Base-by-base conservation (phyloP, 64 coral and sea anemone genomes). In the Catalaphyllia jardinei region DNA sequence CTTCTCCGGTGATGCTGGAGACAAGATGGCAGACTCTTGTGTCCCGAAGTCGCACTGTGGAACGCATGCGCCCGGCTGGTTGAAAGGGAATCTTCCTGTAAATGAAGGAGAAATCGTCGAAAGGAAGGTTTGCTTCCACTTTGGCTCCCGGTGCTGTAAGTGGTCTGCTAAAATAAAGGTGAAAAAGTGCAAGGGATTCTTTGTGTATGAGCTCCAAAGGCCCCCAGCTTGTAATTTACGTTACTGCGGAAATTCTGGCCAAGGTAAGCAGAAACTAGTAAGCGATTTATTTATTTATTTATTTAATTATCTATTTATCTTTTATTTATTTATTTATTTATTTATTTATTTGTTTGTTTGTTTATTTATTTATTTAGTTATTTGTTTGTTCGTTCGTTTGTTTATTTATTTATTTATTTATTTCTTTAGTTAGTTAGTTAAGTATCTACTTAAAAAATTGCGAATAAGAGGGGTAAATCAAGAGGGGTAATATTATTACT, bases 81-180 rank as follows among this genome's bases (percentile, higher is more conserved):
- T 71, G 1, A 65, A 71, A 0, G 81, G 81, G 2, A 24, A 24
- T 16, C 81, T 50, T 71, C 81, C 81, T 0, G 5, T 52, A 28
- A 85, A 71, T 52, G 81, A 50, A 51, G 81, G 81, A 22, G 33
- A 85, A 63, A 51, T 42, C n/a, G 62, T 85, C 51, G 63, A 71
- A 69, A 71, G 81, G 24, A 35, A 67, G 71, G 81, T 69, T 51
- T 85, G 81, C 63, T 85, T 85, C 19, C 31, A 85, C 35, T 85
- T 62, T 62, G 30, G 63, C 13, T 85, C 81, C 81, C 65, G 38
- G 14, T 85, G 81, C 62, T 85, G 81, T 85, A 85, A 85, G 38
- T 85, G 81, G 81, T 52, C 63, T 39, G 63, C 67, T 0, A 85
- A 85, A 64, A 85, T 85, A n/a, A 85, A 85, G 62, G 39, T 85